Base-by-base conservation (phyloP, 2,888 invertebrate species). In the Mythimna loreyi region DNA sequence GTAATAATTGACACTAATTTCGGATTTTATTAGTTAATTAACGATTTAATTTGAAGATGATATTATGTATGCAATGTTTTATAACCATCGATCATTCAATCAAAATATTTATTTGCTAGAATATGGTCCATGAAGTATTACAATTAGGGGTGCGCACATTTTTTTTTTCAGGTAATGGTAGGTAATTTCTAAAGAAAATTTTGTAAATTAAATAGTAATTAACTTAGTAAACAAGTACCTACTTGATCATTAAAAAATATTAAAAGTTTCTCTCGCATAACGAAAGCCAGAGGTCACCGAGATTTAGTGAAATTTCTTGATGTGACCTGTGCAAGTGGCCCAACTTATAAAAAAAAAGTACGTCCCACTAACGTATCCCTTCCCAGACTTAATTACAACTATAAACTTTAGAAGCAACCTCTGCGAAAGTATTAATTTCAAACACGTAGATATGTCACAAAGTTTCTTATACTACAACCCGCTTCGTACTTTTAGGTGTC, bases 401-500 rank as follows among this genome's bases (percentile, higher is more conserved):
- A 62, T 66, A 69, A 73, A 78, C 53, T 65, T 59, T 64, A 72
- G 55, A 67, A n/a, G n/a, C 63, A 62, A 57, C 59, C 72, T 67
- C 63, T 68, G 40, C 67, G 61, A 60, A 80, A 62, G 53, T 62
- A 72, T 76, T 67, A 81, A 81, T 80, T 70, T 72, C 21, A 76
- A 78, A 80, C 69, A 78, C 47, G 61, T 67, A 28, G 5, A 3
- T 33, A 68, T 56, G 80, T 74, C 67, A 65, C 56, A 68, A 72
- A 62, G 40, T 71, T 77, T 74, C 70, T 67, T 60, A 69, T 62
- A 61, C 62, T 61, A 61, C 61, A 43, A 58, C 49, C 57, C 53
- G 40, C 55, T 72, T 61, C 45, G 60, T 47, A 73, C 70, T 80
- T 75, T 80, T 78, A 70, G 83, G 85, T 86, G 84, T 83, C 81